phyloP scores from a whole-genome alignment of 2,888 invertebrate genomes.

The Thyatira batis region DNA sequence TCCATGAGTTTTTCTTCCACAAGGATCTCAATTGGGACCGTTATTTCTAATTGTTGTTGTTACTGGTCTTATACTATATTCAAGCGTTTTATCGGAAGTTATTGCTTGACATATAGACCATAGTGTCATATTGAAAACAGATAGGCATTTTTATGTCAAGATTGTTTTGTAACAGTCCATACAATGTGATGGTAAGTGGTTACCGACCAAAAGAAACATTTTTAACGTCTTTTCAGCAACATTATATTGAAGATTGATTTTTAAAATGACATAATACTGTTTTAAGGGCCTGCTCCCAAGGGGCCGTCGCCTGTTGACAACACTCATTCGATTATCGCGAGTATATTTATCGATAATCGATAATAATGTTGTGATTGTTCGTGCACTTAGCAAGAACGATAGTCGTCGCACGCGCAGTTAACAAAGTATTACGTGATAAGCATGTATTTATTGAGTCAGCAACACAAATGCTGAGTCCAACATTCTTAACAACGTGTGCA shows the following conservation, averaged over 20 bases:
- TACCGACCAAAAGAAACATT: too few relatives aligned
- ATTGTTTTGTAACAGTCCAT: too few relatives aligned
- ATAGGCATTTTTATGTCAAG: too few relatives aligned
- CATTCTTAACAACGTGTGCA: not conserved
- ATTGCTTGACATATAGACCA: too few relatives aligned
- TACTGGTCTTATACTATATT: not conserved
- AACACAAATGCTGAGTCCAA: not conserved
- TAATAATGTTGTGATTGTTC: not conserved
- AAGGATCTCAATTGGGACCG: not conserved
- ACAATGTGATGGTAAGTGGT: too few relatives aligned
- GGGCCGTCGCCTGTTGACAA: too few relatives aligned
- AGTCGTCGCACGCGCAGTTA: not conserved
- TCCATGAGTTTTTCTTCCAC: not conserved
- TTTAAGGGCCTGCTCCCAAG: too few relatives aligned
- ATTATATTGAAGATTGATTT: too few relatives aligned
- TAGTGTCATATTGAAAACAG: too few relatives aligned
- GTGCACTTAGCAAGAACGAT: not conserved
- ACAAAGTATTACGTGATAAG: not conserved
- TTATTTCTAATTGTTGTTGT: not conserved
- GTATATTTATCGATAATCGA: not conserved
- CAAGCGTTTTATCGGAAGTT: too few relatives aligned
- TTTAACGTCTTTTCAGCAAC: too few relatives aligned
- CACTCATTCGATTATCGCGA: not conserved
- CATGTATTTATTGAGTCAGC: not conserved
- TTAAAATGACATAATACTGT: too few relatives aligned